Base-by-base conservation (phyloP, 2,113 vertebrate species). In the Helogale parvula region DNA sequence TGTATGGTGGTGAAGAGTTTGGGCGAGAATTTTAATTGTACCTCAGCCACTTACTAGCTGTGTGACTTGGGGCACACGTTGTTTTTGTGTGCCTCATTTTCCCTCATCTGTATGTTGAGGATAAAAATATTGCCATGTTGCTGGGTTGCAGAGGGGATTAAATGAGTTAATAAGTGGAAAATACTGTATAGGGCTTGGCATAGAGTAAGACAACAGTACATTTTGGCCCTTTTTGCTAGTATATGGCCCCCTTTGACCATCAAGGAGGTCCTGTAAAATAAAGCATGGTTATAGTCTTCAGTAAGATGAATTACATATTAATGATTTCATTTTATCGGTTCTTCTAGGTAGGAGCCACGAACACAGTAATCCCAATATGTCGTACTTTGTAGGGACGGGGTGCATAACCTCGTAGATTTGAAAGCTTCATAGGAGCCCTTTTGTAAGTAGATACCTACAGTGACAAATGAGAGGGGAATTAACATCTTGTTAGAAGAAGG, bases 51-150 rank as follows among this genome's bases (percentile, higher is more conserved):
- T 52, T 71, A 89, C 14, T 71, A 50, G 14, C 41, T 16, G 8
- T 96, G 13, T 72, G 52, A 89, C 88, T 92, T 93, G 57, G 79
- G 47, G 17, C 69, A 90, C 69, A 90, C 60, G 45, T 68, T 63
- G 8, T 68, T 7, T 82, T 14, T 47, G 0, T 65, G 1, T 29
- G 31, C 41, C 9, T 90, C 29, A 25, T 94, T 94, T 92, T 63
- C n/a, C 7, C 9, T 97, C 27, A 38, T 60, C 52, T 90, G 33
- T 95, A 90, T 90, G 84, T 29, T 63, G 65, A 38, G 38, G 50
- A 9, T 68, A 68, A 81, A 57, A 83, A n/a, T 76, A 41, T 63
- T 68, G 41, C 12, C 29, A 17, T 23, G 25, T 33, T 52, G 5
- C 47, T 54, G 15, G 29, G 25, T 33, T 68, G 35, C 45, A 68